Evolutionary conservation across 2,888 invertebrate species (phyloP), one percentile per base, ranked within the genome.

Genomic region (Coleophora deauratella): DNA sequence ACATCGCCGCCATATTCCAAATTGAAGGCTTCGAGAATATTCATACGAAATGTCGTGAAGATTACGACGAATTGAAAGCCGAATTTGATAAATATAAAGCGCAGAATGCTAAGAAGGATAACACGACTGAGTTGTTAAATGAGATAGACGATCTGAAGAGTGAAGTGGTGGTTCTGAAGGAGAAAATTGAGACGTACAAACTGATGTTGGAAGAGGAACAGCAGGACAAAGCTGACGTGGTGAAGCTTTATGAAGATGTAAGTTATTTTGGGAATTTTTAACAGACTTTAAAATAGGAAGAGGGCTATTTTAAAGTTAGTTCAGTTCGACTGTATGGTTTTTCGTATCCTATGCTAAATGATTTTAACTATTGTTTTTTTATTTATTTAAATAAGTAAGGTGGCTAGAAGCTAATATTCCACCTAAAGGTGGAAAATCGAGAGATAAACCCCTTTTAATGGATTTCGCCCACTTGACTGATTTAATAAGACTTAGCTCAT

Each of bases 81-180:
- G 91, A 94, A 54, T 90, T 91, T 59, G 93, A 95, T 49, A 70
- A 81, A 33, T 90, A 89, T 51, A 92, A 91, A 65, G 63, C 72
- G 35, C 78, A 86, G 47, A 68, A 62, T 51, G 49, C 52, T 2
- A 71, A 64, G 12, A 66, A 54, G 38, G 62, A 61, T 10, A 61
- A 51, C n/a, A 64, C 60, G 1, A 62, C 55, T 27, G 72, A 71
- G 15, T 57, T 52, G 3, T 66, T 66, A 47, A 69, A 57, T 38
- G 79, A 82, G 56, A 62, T 77, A 34, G 80, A 78, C 21, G 72
- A 87, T 42, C 75, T 90, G 52, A 88, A 86, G 61, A 80, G 80
- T 3, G 90, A 93, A 63, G 87, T 91, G 45, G 85, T 79, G 35
- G 88, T 90, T 38, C 66, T 94, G 42, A 90, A 90, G 54, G 91